Conservation (phyloP, 2,113 vertebrate genomes). For the Callionymus lyra region DNA sequence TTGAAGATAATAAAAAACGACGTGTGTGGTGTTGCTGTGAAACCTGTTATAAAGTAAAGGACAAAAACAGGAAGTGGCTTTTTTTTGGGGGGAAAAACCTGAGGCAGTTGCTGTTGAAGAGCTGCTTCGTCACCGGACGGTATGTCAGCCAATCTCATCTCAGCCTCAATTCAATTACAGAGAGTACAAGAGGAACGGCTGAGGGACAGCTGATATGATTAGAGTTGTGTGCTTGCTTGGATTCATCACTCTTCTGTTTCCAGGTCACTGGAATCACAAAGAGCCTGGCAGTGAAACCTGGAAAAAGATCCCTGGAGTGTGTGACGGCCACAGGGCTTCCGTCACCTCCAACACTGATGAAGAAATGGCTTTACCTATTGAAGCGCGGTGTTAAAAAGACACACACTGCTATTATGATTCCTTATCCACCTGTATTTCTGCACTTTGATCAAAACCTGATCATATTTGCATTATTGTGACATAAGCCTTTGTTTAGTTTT, state of each 20-base stretch:
- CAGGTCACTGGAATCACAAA: conserved; percentile 18
- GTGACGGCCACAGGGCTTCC: too few species aligned
- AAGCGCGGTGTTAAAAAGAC: too few species aligned
- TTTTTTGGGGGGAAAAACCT: conserved; percentile 16
- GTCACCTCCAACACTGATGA: too few species aligned
- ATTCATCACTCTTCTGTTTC: conserved; percentile 40
- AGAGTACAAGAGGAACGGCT: conserved; percentile 60
- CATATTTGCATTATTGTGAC: too few species aligned
- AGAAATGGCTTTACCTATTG: too few species aligned
- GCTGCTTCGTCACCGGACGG: conserved; percentile 28
- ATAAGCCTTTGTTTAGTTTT: too few species aligned
- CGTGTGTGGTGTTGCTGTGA: not conserved
- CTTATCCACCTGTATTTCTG: too few species aligned
- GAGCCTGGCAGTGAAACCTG: conserved; percentile 5
- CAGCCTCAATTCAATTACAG: conserved; percentile 58
- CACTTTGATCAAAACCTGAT: too few species aligned
- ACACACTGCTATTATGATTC: too few species aligned
- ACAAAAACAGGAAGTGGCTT: conserved; percentile 2
- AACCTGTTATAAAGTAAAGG: conserved; percentile 7
- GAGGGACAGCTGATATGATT: conserved; percentile 56
- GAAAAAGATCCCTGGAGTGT: conserved; percentile 8
- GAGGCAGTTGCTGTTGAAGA: conserved; percentile 20
- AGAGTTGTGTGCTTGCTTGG: conserved; percentile 44
- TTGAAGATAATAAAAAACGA: too few species aligned
- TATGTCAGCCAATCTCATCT: conserved; percentile 56